phyloP scores from a whole-genome alignment of 2,888 invertebrate genomes.

The Desoria tigrina region DNA sequence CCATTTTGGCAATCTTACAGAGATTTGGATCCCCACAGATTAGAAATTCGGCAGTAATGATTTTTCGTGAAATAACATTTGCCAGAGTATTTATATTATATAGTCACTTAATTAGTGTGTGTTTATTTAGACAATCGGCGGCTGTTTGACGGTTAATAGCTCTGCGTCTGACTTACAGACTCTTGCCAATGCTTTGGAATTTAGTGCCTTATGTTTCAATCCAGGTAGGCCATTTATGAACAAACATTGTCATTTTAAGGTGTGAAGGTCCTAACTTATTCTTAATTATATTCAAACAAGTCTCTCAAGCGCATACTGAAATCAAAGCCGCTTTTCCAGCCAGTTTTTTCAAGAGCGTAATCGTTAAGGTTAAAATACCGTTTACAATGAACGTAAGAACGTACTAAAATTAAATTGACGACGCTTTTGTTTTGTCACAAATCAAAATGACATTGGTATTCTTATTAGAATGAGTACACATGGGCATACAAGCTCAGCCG shows the following conservation, averaged over 20 bases:
- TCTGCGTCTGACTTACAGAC: conserved; percentile 77
- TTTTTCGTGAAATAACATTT: background rate
- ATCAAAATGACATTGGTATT: background rate
- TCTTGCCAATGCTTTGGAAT: conserved; percentile 35
- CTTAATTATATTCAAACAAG: conserved; percentile 12
- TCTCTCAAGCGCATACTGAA: conserved; percentile 37
- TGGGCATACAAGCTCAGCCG: conserved; percentile 38
- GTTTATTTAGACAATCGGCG: conserved; percentile 72
- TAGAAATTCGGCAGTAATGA: conserved; percentile 74
- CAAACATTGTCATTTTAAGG: background rate
- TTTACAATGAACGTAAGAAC: conserved; percentile 29
- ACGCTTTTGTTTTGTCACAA: too few species aligned
- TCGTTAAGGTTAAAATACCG: conserved; percentile 38
- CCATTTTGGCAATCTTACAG: conserved; percentile 79
- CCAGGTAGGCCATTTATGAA: conserved; percentile 21
- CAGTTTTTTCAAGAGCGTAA: conserved; percentile 25
- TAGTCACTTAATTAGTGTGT: background rate
- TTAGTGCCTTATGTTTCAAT: conserved; percentile 35
- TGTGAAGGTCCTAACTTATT: too few species aligned
- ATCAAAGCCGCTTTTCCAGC: conserved; percentile 35
- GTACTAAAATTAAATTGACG: background rate
- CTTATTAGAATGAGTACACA: conserved; percentile 37
- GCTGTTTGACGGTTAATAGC: conserved; percentile 91
- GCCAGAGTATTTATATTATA: too few species aligned
- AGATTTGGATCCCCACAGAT: conserved; percentile 96